Base-by-base conservation (phyloP, 1,140 invertebrate species). In the Brevipalpus yothersi region DNA sequence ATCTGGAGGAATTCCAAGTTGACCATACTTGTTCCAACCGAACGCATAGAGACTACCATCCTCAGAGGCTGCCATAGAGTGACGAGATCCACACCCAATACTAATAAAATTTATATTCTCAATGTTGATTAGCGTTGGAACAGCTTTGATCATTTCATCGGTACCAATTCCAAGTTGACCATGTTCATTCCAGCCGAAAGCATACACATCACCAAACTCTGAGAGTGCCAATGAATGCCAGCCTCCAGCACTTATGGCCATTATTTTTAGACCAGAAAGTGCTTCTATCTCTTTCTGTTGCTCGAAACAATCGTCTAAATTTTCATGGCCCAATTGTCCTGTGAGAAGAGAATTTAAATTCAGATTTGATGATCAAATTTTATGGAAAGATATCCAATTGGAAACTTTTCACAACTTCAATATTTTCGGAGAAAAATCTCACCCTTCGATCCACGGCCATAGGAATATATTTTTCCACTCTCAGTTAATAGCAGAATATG, bases 171-270 rank as follows among this genome's bases (percentile, higher is more conserved):
- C 86, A 19, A 84, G 67, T 70, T 91, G 86, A 2, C 82, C 81
- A 68, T 79, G 82, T 65, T 79, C 78, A 72, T 90, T 92, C 82
- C 83, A 87, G 7, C 89, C 88, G 75, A 86, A 91, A 43, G 80
- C 76, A 68, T 81, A 88, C 11, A 90, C 67, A 63, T 78, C 78
- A 40, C 75, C 75, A 60, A 57, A 60, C 21, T 67, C 72, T 69
- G 61, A 49, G 10, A 90, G 67, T 41, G 80, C 84, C 57, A 79
- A 76, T 43, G 79, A 82, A 71, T 92, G 88, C 85, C 87, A 90
- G 19, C 84, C 83, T 67, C 45, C 58, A 45, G 61, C 60, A 40
- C 61, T 62, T 45, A 73, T 63, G 41, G 56, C 75, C 70, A 67
- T 77, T 76, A 71, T 66, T 9, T 31, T 60, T 10, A 90, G 70